Conservation (phyloP, 2,113 vertebrate genomes). For the Lepisosteus osseus region DNA sequence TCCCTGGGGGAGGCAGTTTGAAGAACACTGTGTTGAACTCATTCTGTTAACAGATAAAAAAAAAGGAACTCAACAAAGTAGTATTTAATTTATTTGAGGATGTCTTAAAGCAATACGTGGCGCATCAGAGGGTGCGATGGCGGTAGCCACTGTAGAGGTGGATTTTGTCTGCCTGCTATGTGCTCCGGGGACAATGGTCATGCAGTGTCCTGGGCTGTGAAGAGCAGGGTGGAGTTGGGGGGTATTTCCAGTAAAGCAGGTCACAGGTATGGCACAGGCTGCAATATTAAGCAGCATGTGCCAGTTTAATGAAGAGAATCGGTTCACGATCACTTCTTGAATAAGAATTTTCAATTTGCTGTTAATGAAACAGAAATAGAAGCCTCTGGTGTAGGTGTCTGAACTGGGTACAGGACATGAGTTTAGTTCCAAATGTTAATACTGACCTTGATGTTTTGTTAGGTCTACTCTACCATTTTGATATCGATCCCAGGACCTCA, state of each 20-base stretch:
- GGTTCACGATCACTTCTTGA: no score
- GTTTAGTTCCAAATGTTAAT: no score
- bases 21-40: not conserved
- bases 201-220: not conserved
- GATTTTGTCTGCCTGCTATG: not conserved
- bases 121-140: not conserved
- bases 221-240: not conserved
- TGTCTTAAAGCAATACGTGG: not conserved
- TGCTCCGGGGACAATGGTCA: not conserved
- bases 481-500: no score
- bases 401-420: no score
- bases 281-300: no score
- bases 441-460: no score
- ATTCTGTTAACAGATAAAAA: not conserved
- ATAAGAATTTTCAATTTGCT: no score
- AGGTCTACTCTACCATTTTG: no score
- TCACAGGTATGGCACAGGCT: not conserved
- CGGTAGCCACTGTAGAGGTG: not conserved
- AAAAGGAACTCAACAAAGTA: not conserved
- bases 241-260: not conserved
- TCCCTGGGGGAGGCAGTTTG: not conserved
- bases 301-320: no score
- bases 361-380: no score
- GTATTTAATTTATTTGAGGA: slow-evolving; percentile 1
- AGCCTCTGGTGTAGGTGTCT: no score